Evolutionary conservation across 2,113 vertebrate species (phyloP).

Genomic region (Stictonetta naevosa): DNA sequence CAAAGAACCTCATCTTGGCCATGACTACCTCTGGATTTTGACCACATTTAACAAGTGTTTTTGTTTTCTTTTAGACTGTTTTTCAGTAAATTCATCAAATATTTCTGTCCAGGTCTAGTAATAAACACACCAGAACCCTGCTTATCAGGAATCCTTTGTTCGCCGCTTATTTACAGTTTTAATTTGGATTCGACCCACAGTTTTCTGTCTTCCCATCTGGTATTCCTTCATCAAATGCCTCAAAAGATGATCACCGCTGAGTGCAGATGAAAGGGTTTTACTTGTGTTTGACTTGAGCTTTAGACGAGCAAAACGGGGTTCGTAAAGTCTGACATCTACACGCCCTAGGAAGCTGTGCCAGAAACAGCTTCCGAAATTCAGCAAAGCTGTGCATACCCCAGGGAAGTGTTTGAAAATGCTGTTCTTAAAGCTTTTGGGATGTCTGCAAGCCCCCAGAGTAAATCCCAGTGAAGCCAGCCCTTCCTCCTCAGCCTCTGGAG

Average conservation of each 20-base stretch:
- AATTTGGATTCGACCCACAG: neutral
- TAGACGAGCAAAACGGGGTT: neutral
- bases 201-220: neutral
- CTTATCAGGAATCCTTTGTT: neutral
- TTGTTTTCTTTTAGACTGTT: neutral
- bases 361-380: neutral
- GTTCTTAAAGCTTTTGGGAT: neutral
- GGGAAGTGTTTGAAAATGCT: too few species aligned
- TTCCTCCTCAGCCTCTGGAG: neutral
- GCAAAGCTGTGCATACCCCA: neutral
- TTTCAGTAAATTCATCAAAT: neutral
- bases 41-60: neutral
- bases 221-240: neutral
- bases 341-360: neutral
- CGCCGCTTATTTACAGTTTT: neutral
- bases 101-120: neutral
- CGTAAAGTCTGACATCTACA: rapidly evolving
- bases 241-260: neutral
- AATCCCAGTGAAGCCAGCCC: neutral
- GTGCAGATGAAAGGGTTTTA: neutral
- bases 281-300: neutral
- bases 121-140: neutral
- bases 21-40: neutral
- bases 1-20: neutral
- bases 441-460: neutral